Conservation (phyloP, 2,797 vertebrate species). For the Coregonus ussuriensis region DNA sequence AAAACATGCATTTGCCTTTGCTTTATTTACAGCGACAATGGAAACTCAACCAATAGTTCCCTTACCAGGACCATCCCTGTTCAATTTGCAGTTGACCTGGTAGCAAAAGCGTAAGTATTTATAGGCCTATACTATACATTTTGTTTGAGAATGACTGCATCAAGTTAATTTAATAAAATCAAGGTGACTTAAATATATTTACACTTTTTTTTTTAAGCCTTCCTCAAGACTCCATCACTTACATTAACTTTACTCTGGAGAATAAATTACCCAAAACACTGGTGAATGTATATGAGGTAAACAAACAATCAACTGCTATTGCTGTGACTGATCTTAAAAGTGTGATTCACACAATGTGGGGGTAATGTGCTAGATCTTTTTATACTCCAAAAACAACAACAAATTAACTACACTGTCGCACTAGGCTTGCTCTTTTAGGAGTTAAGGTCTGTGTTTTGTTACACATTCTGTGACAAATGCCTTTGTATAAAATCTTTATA, state of each 20-base stretch:
- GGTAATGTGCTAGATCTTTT: neutral
- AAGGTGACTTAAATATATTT: neutral
- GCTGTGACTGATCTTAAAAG: too few relatives aligned
- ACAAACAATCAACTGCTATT: conserved; percentile 9
- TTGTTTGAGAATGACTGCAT: neutral
- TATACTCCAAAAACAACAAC: neutral
- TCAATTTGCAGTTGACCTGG: too few relatives aligned
- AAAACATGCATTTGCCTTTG: conserved; percentile 13
- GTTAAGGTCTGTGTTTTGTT: neutral
- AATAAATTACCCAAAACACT: conserved; percentile 45
- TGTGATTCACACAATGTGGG: too few relatives aligned
- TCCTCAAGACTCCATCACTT: conserved; percentile 36
- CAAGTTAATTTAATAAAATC: neutral
- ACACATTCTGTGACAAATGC: neutral
- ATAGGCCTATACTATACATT: too few relatives aligned
- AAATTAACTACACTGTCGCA: neutral
- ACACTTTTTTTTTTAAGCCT: conserved; percentile 35
- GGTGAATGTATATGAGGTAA: conserved; percentile 50
- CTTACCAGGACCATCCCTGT: too few relatives aligned
- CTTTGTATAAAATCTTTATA: neutral
- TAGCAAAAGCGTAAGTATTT: too few relatives aligned
- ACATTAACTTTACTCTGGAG: conserved; percentile 62
- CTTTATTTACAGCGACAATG: conserved; percentile 65
- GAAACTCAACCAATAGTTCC: conserved; percentile 11
- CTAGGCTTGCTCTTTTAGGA: neutral